Base-by-base conservation (phyloP, 2,113 vertebrate species). In the Entelurus aequoreus region DNA sequence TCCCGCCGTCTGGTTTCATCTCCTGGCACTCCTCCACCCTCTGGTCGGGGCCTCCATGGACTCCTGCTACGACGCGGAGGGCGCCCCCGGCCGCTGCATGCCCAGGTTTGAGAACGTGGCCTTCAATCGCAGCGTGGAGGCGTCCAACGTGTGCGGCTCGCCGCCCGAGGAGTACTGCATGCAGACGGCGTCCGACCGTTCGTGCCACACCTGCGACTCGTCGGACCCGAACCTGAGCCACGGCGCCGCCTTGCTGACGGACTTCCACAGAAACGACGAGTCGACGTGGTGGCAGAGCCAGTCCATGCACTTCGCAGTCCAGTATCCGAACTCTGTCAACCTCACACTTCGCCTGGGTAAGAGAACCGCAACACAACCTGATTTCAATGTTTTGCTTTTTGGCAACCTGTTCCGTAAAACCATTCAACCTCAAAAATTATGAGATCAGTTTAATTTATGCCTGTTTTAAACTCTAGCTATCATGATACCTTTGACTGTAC, bases 281-380 rank as follows among this genome's bases (percentile, higher is more conserved):
- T 90, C 88, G 69, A 97, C 93, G n/a, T 97, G 94, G 94, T 98
- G 95, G 94, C 95, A 98, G 85, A 98, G 95, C 83, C 95, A 94
- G 80, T 94, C 95, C 76, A 97, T 98, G 95, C 93, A 89, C 62
- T 93, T 92, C 0, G 90, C 93, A 2, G 82, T 97, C 69, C 95
- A 98, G 88, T 62, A 94, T 76, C 95, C 95, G 52, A 91, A 86
- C 74, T 94, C 93, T 0, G 91, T 98, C 83, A 96, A 93, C 88
- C 82, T 97, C 79, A 95, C 92, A 8, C 91, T 98, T 12, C 88
- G 74, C 60, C 83, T 98, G 63, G 94, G 94, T 98, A 91, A 94
- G 95, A 62, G 42, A 37, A 54, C 69, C 63, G 57, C 58, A 48
- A 53, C 54, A 49, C 36, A 54, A 47, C 28, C 13, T 42, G 0